Conservation (phyloP, 2,888 invertebrate genomes). For the Mythimna vitellina region DNA sequence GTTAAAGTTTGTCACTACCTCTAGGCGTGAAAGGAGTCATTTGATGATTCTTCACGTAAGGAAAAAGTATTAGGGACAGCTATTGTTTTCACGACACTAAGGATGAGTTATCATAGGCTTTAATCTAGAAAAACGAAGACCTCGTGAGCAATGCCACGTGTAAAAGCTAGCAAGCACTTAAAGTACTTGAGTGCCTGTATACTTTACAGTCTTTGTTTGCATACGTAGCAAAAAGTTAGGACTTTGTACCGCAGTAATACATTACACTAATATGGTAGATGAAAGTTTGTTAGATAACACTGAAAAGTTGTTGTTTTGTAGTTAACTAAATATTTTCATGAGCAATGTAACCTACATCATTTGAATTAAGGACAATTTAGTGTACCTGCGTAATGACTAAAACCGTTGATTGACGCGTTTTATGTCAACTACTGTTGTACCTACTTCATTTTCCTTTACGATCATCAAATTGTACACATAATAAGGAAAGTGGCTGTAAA, state of each 20-base stretch:
- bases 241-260: conserved; percentile 22
- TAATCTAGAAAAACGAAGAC: background rate
- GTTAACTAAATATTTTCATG: conserved; percentile 4
- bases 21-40: no score
- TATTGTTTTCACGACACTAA: background rate
- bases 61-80: no score
- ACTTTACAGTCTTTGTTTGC: no score
- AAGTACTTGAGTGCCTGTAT: background rate
- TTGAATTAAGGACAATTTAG: conserved; percentile 19
- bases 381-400: background rate
- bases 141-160: background rate
- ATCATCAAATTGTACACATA: background rate
- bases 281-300: conserved; percentile 5
- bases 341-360: background rate
- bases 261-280: conserved; percentile 15
- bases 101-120: background rate
- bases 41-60: no score
- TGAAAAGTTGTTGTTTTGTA: background rate
- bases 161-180: background rate
- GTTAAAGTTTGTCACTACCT: no score
- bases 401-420: background rate
- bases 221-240: conserved; percentile 3
- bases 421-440: background rate
- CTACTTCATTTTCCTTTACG: background rate
- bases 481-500: conserved; percentile 4